phyloP scores from a whole-genome alignment of 2,888 invertebrate genomes.

The Pherbina coryleti region DNA sequence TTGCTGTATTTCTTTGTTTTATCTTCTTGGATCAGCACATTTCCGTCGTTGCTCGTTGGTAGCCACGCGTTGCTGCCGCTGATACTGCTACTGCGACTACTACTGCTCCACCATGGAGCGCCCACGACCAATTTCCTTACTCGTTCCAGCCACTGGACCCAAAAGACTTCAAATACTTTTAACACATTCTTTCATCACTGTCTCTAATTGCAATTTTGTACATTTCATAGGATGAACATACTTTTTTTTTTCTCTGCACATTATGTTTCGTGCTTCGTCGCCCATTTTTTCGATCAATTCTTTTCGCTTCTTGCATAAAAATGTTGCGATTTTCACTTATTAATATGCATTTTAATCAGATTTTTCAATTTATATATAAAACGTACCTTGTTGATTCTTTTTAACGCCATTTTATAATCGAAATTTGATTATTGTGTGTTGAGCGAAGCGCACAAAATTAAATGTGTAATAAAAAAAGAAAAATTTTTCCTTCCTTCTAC shows the following conservation, averaged over 20 bases:
- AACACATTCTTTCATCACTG: slow-evolving; percentile 1
- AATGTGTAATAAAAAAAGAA: slow-evolving; percentile 51
- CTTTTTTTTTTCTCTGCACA: slow-evolving; percentile 11
- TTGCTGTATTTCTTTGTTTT: not conserved
- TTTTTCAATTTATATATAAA: slow-evolving; percentile 49
- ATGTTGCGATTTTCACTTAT: slow-evolving; percentile 49
- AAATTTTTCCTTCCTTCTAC: slow-evolving; percentile 45
- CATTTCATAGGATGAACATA: not conserved
- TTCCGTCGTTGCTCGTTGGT: not conserved
- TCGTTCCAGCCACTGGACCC: slow-evolving; percentile 15
- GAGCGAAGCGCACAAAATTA: slow-evolving; percentile 53
- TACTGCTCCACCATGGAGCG: slow-evolving; percentile 27
- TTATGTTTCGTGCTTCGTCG: slow-evolving; percentile 45
- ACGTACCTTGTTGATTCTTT: slow-evolving; percentile 91
- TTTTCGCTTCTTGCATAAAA: slow-evolving; percentile 62
- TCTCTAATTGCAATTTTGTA: slow-evolving; percentile 1
- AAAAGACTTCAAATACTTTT: not conserved
- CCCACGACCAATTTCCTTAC: not conserved
- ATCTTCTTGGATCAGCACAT: slow-evolving; percentile 25
- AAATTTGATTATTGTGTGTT: slow-evolving; percentile 63
- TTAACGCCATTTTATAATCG: slow-evolving; percentile 87
- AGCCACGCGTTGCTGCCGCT: slow-evolving; percentile 25
- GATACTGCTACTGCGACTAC: slow-evolving; percentile 17
- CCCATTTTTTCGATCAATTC: slow-evolving; percentile 54
- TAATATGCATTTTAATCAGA: slow-evolving; percentile 53